Evolutionary conservation across 2,797 vertebrate species (phyloP).

Genomic region (Choloepus didactylus): DNA sequence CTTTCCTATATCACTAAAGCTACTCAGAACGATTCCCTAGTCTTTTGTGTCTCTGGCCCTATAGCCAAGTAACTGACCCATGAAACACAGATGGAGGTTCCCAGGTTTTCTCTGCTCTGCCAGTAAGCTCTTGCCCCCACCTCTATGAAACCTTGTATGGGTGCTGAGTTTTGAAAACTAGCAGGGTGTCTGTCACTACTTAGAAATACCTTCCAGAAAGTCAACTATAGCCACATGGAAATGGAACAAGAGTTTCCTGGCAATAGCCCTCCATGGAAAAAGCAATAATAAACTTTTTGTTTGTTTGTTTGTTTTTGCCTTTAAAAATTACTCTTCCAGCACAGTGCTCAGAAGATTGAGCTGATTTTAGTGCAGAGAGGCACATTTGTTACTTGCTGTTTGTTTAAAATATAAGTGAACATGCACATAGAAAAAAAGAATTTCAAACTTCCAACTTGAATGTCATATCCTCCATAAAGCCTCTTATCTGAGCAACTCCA

Average conservation of each 20-base stretch:
- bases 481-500: background rate
- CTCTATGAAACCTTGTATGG: background rate
- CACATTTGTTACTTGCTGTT: background rate
- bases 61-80: background rate
- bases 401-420: constrained; percentile 40
- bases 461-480: background rate
- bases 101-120: too few relatives aligned
- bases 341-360: background rate
- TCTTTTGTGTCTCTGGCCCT: background rate
- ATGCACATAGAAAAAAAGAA: background rate
- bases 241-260: background rate
- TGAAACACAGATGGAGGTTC: background rate
- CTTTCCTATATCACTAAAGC: background rate
- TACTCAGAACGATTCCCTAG: background rate
- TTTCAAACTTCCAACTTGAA: background rate
- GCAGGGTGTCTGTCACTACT: background rate
- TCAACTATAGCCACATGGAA: background rate
- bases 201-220: background rate
- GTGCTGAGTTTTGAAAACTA: background rate
- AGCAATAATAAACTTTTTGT: background rate
- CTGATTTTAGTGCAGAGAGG: background rate
- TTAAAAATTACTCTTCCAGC: background rate
- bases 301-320: background rate
- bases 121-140: background rate
- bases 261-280: background rate